Evolutionary conservation across 2,797 vertebrate genomes (phyloP).

Genomic region (Argya squamiceps): DNA sequence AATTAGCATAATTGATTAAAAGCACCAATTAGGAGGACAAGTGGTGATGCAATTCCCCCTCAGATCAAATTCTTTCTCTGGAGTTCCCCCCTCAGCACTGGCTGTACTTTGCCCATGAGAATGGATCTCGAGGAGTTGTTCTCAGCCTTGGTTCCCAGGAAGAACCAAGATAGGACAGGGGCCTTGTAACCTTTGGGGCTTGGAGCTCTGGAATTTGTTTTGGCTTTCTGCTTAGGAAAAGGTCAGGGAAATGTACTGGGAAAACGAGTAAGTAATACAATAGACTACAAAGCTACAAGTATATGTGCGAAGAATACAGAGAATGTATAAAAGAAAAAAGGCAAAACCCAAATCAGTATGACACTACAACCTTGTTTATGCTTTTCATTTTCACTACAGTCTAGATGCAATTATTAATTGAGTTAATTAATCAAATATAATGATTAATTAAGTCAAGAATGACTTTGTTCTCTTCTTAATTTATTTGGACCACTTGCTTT

Average conservation of each 20-base stretch:
- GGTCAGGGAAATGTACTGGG: background rate
- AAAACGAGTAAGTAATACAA: too few species aligned
- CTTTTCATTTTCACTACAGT: background rate
- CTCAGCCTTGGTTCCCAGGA: background rate
- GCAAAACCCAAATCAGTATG: background rate
- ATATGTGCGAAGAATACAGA: background rate
- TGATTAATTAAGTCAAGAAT: background rate
- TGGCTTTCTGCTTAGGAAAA: background rate
- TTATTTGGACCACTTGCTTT: background rate
- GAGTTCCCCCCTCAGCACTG: accelerated
- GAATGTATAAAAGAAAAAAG: background rate
- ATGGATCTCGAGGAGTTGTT: background rate
- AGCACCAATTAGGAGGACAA: background rate
- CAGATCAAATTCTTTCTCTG: background rate
- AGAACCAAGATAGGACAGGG: background rate
- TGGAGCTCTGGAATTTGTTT: background rate
- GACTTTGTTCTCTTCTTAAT: background rate
- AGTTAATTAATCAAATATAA: background rate
- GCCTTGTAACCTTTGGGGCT: accelerated
- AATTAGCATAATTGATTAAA: background rate
- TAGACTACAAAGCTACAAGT: too few species aligned
- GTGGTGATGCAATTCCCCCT: background rate
- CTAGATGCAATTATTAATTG: background rate
- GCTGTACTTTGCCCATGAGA: background rate
- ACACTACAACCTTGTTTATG: background rate